Base-by-base conservation (phyloP, 2,113 vertebrate species). In the Anseranas semipalmata region DNA sequence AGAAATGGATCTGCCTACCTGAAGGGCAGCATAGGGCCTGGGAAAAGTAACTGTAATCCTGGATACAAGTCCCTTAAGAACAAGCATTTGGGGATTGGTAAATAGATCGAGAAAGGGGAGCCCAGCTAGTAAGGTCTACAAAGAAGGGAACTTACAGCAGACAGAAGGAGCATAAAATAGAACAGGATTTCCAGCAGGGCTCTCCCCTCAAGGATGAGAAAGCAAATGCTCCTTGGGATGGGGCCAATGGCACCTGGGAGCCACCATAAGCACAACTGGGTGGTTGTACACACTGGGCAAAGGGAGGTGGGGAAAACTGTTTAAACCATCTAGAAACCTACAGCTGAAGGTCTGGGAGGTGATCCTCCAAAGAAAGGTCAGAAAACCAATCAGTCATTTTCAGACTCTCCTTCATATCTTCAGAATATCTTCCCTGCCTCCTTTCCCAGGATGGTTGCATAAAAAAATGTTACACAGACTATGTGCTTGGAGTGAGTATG, bases 221-320 rank as follows among this genome's bases (percentile, higher is more conserved):
- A 25, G 15, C 7, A 66, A 94, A 76, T 1, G 4, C 15, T 83
- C 10, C n/a, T 35, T 0, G 0, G 15, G 19, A 50, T 41, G 17
- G 32, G 52, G 17, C 12, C 55, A 70, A 19, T 1, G 9, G 53
- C 58, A 68, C 6, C 39, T 5, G 6, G 24, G 32, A 87, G 19
- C 39, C 14, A 76, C 55, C 3, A 3, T 33, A 90, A 53, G 11
- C 7, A 67, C 50, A 77, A 3, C 12, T 0, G 0, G 14, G 39
- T 62, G 15, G 35, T 63, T 68, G 15, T 37, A 58, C 1, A 3
- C 20, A 17, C 35, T 68, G 39, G 41, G 15, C 27, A 35, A 62
- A 48, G 24, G 46, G 24, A 84, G 16, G 14, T 21, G 8, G 35
- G 16, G 25, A 68, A 81, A 68, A 68, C 2, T 3, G 50, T 65